phyloP scores from a whole-genome alignment of 2,797 vertebrate genomes.

The Ceyx erithaca region DNA sequence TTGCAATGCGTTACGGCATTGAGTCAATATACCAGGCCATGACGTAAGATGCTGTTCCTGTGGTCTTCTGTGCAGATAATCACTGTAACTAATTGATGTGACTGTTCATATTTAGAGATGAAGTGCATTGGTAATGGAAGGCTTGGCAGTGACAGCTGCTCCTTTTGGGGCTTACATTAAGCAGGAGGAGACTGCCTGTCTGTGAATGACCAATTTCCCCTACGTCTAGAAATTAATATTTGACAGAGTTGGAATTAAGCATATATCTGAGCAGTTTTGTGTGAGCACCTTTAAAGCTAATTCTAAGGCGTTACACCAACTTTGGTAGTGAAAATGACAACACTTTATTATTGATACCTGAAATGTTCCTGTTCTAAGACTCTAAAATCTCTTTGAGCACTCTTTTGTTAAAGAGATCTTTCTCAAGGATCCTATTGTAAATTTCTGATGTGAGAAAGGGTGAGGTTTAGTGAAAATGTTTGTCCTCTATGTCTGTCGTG shows the following conservation, averaged over 20 bases:
- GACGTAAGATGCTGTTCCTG: conserved; percentile 86
- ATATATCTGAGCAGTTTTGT: neutral
- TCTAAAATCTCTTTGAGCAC: neutral
- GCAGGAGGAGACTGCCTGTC: neutral
- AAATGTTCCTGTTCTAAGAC: neutral
- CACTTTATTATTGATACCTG: neutral
- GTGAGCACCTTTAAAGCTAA: neutral
- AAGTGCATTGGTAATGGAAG: neutral
- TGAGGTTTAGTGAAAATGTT: neutral
- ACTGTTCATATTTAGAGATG: neutral
- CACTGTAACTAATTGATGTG: neutral
- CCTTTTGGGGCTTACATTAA: neutral
- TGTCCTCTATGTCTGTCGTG: neutral
- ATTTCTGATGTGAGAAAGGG: neutral
- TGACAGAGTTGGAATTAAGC: neutral
- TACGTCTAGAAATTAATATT: neutral
- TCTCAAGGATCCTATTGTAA: neutral
- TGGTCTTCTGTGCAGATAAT: neutral
- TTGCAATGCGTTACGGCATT: conserved; percentile 98
- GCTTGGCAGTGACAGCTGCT: neutral
- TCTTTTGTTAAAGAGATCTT: neutral
- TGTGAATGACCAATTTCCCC: neutral
- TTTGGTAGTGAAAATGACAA: neutral
- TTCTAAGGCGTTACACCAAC: neutral
- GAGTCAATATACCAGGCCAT: conserved; percentile 99